A percentile compares a stretch with the other conserved stretches of the same genome.
phyloP scores from a whole-genome alignment of 1,140 invertebrate genomes.

The Triops longicaudatus region DNA sequence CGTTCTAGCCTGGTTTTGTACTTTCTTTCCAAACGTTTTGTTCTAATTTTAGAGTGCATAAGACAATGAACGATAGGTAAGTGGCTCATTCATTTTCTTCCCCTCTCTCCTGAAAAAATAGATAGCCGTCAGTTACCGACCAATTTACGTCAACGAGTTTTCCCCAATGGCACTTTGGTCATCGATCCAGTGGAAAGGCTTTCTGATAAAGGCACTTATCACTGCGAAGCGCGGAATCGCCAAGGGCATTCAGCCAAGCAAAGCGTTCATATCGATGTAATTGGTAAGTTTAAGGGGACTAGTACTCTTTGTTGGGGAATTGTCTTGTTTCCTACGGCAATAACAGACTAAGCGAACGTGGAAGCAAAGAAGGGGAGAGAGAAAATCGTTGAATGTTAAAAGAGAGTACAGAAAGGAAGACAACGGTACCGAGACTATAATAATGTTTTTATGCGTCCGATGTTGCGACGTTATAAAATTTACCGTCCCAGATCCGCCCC shows the following conservation, averaged over 20 bases:
- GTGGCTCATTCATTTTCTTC: constrained; percentile 24
- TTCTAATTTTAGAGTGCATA: no score
- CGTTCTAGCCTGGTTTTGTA: no score
- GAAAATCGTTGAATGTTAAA: not conserved
- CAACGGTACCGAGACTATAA: not conserved
- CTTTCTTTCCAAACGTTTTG: no score
- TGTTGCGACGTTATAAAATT: not conserved
- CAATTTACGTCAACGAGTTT: constrained; percentile 73
- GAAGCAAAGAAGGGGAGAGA: not conserved
- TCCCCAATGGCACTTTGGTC: constrained; percentile 61
- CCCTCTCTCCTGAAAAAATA: constrained; percentile 32
- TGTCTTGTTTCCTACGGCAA: not conserved
- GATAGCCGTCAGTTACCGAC: constrained; percentile 64
- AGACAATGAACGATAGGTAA: not conserved
- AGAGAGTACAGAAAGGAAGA: constrained; percentile 3
- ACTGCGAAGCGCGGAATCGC: constrained; percentile 75
- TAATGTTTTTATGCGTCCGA: not conserved
- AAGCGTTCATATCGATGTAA: constrained; percentile 38
- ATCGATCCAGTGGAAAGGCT: constrained; percentile 66
- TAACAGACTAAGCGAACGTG: not conserved
- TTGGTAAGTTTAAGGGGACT: constrained; percentile 37
- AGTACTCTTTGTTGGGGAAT: not conserved
- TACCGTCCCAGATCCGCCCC: constrained; percentile 21
- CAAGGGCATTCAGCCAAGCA: constrained; percentile 50
- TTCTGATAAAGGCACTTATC: constrained; percentile 71